A percentile compares a stretch with the other conserved stretches of the same genome.
Conservation (phyloP, 2,797 vertebrate genomes). For the Anguilla pacifica region DNA sequence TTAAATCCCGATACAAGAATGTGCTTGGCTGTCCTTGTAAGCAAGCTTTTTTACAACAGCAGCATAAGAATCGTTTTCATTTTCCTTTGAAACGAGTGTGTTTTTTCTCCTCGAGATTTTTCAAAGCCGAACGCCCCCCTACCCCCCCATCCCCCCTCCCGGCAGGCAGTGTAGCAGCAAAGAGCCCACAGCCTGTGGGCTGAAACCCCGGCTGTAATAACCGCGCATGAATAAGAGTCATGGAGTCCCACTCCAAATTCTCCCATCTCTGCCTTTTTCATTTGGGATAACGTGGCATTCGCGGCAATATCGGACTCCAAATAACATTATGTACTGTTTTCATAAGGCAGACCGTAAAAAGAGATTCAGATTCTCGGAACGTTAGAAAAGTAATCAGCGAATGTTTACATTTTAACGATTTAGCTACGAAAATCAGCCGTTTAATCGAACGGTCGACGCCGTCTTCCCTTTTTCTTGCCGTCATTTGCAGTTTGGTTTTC, state of each 20-base stretch:
- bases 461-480: not conserved
- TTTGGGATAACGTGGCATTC: not conserved
- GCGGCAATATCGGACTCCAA: not conserved
- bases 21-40: slow-evolving; percentile 3
- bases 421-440: not conserved
- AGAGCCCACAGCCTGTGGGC: not conserved
- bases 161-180: not conserved
- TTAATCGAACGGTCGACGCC: too few relatives aligned
- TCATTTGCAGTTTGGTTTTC: not conserved
- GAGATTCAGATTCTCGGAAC: not conserved
- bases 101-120: not conserved
- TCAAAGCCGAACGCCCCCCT: not conserved
- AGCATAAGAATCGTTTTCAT: not conserved
- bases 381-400: not conserved
- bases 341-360: not conserved
- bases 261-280: not conserved
- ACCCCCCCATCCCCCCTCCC: not conserved
- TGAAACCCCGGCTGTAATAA: not conserved
- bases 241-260: too few relatives aligned
- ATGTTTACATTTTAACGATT: not conserved
- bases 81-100: not conserved
- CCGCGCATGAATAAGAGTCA: not conserved
- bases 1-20: not conserved
- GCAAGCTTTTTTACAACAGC: not conserved
- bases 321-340: not conserved